A percentile compares a stretch with the other conserved stretches of the same genome.
These are phyloP conservation scores for Aphis gossypii DNA, from an alignment of 1,140 invertebrate genomes.

Conservation along the genomic window DNA sequence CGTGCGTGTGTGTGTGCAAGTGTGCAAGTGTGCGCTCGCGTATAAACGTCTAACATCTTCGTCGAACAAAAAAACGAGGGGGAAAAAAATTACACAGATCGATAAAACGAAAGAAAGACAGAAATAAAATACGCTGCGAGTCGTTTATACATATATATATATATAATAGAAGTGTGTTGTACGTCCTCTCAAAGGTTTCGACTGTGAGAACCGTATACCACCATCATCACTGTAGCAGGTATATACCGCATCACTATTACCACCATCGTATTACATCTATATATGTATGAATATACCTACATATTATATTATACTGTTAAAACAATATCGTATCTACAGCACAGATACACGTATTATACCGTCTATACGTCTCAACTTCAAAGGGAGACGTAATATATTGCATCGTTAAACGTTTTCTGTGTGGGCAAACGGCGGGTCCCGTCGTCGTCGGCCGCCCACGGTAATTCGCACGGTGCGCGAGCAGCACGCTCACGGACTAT, in stretches of 20 bases:
- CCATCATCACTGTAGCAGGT: not conserved
- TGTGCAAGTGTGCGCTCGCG: not conserved
- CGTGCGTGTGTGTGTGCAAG: not conserved
- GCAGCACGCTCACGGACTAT: not conserved
- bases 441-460: constrained; percentile 29
- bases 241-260: not conserved
- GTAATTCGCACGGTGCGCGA: constrained; percentile 31
- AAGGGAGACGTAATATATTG: constrained; percentile 17
- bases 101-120: not conserved
- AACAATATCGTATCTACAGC: not conserved
- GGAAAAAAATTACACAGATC: not conserved
- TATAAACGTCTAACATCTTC: not conserved
- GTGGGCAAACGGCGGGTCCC: not conserved
- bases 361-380: constrained; percentile 10
- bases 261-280: not conserved
- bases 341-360: not conserved
- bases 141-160: not conserved
- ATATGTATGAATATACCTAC: not conserved
- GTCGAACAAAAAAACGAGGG: not conserved
- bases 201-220: constrained; percentile 22
- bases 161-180: not conserved
- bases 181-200: not conserved
- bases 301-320: not conserved
- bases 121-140: too few relatives aligned
- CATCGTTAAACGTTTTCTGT: constrained; percentile 29